These are phyloP conservation scores for Trichonephila inaurata DNA, from an alignment of 1,140 invertebrate species.

Conservation along the genomic window DNA sequence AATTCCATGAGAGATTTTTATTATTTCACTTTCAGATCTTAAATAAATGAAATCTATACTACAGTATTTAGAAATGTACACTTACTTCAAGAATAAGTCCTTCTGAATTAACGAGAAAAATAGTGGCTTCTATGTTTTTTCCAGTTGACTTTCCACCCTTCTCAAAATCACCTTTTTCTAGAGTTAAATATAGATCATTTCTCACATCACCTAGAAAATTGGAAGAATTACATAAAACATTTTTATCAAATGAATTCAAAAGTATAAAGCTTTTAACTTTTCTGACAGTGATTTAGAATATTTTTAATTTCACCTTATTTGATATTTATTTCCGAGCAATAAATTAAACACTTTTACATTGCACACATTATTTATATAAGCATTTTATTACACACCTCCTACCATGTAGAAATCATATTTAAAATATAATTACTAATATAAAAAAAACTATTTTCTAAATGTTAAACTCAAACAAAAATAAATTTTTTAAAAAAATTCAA, in stretches of 20 bases:
- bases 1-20: too few relatives aligned
- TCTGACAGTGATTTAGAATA: background rate
- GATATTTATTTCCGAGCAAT: background rate
- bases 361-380: background rate
- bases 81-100: conserved; percentile 87
- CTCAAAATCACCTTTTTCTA: conserved; percentile 94
- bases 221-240: background rate
- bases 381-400: background rate
- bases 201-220: conserved; percentile 82
- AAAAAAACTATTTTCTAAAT: background rate
- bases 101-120: conserved; percentile 89
- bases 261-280: background rate
- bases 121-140: conserved; percentile 94
- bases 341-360: background rate
- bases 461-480: background rate
- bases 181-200: conserved; percentile 95
- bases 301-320: background rate
- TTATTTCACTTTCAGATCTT: too few relatives aligned
- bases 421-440: too few relatives aligned
- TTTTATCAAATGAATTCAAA: background rate
- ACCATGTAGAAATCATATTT: too few relatives aligned
- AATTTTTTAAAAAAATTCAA: background rate
- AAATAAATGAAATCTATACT: too few relatives aligned
- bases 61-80: too few relatives aligned
- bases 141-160: conserved; percentile 96